phyloP scores from a whole-genome alignment of 2,797 vertebrate species.

The Sphenopsis melanotis region DNA sequence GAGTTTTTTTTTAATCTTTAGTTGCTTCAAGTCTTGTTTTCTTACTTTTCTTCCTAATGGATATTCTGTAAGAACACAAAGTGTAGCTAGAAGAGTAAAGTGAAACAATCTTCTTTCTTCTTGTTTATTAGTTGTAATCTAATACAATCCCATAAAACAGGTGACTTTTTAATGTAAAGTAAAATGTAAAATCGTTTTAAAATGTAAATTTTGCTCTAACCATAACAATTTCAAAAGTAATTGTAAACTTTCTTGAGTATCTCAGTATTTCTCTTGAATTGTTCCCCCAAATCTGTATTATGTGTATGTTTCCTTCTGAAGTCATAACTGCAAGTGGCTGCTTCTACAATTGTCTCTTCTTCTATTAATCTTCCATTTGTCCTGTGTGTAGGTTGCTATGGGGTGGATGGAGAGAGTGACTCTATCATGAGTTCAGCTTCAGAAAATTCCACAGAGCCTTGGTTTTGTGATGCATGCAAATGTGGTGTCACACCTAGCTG shows the following conservation, averaged over 20 bases:
- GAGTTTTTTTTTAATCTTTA: not conserved
- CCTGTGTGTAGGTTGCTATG: conserved; percentile 88
- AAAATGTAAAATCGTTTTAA: not conserved
- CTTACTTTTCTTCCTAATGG: not conserved
- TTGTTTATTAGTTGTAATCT: not conserved
- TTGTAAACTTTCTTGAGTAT: not conserved
- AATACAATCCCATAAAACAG: not conserved
- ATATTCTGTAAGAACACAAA: not conserved
- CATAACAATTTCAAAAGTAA: not conserved
- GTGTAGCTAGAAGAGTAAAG: not conserved
- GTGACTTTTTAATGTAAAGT: not conserved
- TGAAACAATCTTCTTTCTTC: not conserved
- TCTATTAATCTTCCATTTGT: not conserved
- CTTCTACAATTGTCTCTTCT: not conserved
- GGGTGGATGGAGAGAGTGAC: conserved; percentile 97
- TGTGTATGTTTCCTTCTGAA: not conserved
- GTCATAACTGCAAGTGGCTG: not conserved
- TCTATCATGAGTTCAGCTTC: conserved; percentile 99
- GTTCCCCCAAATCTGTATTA: not conserved
- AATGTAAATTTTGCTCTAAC: not conserved
- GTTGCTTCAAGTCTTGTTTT: not conserved
- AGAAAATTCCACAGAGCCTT: conserved; percentile 97
- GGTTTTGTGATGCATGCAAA: conserved; percentile 99
- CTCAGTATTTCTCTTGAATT: not conserved
- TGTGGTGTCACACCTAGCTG: conserved; percentile 95